Evolutionary conservation across 2,888 invertebrate genomes (phyloP).

Genomic region (Endomychus coccineus): DNA sequence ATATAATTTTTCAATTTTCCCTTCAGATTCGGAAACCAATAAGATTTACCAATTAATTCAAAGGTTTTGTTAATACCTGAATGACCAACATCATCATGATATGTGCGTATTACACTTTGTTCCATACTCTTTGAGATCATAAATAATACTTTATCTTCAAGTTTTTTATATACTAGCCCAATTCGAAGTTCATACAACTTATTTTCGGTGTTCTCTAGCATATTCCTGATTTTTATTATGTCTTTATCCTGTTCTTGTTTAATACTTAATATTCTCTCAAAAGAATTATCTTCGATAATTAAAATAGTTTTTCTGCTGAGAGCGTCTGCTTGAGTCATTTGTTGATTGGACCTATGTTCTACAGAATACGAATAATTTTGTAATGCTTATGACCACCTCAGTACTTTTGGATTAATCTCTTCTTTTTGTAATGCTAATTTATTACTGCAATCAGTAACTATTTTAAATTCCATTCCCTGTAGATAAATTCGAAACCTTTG

Average conservation of each 20-base stretch:
- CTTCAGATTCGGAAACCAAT: slow-evolving; percentile 31
- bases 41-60: slow-evolving; percentile 22
- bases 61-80: slow-evolving; percentile 28
- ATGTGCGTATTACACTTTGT: slow-evolving; percentile 21
- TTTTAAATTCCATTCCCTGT: slow-evolving; percentile 26
- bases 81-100: slow-evolving; percentile 30
- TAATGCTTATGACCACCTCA: slow-evolving; percentile 26
- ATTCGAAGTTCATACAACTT: slow-evolving; percentile 10
- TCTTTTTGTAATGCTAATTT: slow-evolving; percentile 25
- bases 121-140: slow-evolving; percentile 16
- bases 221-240: slow-evolving; percentile 16
- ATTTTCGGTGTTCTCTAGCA: slow-evolving; percentile 15
- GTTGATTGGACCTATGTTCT: slow-evolving; percentile 21
- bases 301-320: slow-evolving; percentile 19
- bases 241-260: slow-evolving; percentile 17
- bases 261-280: slow-evolving; percentile 16
- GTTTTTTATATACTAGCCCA: slow-evolving; percentile 12
- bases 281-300: slow-evolving; percentile 15
- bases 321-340: slow-evolving; percentile 30
- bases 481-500: slow-evolving; percentile 28
- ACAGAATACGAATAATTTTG: slow-evolving; percentile 23
- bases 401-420: slow-evolving; percentile 27
- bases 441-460: slow-evolving; percentile 28
- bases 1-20: slow-evolving; percentile 23
- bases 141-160: slow-evolving; percentile 6